Conservation (phyloP, 1,140 invertebrate genomes). For the Caenorhabditis latens region DNA sequence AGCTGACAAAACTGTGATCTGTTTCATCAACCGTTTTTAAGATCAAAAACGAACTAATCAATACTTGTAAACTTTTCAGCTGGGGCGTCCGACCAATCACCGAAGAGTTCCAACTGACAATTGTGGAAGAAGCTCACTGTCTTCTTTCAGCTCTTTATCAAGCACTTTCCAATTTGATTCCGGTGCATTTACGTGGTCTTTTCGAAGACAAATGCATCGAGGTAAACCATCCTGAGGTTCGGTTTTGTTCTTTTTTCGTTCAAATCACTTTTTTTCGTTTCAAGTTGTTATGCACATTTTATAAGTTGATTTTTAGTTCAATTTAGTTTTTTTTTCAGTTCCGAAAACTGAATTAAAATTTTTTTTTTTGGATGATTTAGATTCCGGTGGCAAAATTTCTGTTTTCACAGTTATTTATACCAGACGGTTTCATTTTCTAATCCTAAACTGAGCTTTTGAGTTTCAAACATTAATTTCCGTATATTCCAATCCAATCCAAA, state of each 20-base stretch:
- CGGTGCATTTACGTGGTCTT: slow-evolving; percentile 67
- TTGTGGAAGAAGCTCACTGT: slow-evolving; percentile 76
- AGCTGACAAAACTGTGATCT: background rate
- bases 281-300: background rate
- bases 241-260: slow-evolving; percentile 29
- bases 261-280: background rate
- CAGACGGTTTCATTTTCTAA: no score
- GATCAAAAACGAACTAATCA: no score
- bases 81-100: slow-evolving; percentile 74
- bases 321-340: background rate
- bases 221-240: slow-evolving; percentile 52
- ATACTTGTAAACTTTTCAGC: no score
- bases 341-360: no score
- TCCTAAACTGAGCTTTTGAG: background rate
- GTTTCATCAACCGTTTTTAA: no score
- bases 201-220: slow-evolving; percentile 75
- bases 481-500: background rate
- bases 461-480: background rate
- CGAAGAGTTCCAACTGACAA: slow-evolving; percentile 72
- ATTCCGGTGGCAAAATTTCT: no score
- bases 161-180: slow-evolving; percentile 71
- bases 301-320: background rate
- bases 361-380: no score
- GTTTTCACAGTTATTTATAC: no score
- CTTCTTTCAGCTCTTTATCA: slow-evolving; percentile 74